Evolutionary conservation across 1,140 invertebrate species (phyloP).

Genomic region (Idris sp.): DNA sequence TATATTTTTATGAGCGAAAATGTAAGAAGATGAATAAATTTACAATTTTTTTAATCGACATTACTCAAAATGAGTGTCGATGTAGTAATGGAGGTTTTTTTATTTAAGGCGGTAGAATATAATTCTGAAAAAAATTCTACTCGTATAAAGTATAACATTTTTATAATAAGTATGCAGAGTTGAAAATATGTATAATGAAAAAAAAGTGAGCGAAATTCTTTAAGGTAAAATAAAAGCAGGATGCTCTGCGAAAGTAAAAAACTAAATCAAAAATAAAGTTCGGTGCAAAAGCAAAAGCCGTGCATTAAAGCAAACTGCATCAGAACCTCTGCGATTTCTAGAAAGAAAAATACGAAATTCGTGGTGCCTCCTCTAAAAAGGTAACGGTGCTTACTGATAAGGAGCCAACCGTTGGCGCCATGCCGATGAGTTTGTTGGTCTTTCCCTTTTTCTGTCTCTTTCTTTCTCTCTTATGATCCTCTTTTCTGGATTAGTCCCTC

Average conservation of each 20-base stretch:
- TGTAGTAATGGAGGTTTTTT: no score
- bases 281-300: constrained; percentile 51
- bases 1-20: no score
- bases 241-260: constrained; percentile 26
- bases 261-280: constrained; percentile 49
- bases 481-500: constrained; percentile 56
- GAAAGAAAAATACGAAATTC: constrained; percentile 61
- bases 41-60: no score
- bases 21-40: no score
- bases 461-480: constrained; percentile 55
- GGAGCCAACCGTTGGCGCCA: constrained; percentile 66
- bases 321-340: constrained; percentile 51
- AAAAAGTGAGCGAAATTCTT: not conserved
- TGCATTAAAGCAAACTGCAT: constrained; percentile 60
- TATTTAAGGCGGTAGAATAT: no score
- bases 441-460: constrained; percentile 28
- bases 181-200: no score
- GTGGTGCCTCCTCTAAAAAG: constrained; percentile 57
- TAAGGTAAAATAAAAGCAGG: constrained; percentile 7
- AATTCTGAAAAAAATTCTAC: no score
- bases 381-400: constrained; percentile 69
- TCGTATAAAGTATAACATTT: no score
- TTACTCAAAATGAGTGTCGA: no score
- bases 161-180: no score
- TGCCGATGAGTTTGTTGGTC: constrained; percentile 62